Evolutionary conservation across 2,888 invertebrate species (phyloP).

Genomic region (Philopedon plagiatum): DNA sequence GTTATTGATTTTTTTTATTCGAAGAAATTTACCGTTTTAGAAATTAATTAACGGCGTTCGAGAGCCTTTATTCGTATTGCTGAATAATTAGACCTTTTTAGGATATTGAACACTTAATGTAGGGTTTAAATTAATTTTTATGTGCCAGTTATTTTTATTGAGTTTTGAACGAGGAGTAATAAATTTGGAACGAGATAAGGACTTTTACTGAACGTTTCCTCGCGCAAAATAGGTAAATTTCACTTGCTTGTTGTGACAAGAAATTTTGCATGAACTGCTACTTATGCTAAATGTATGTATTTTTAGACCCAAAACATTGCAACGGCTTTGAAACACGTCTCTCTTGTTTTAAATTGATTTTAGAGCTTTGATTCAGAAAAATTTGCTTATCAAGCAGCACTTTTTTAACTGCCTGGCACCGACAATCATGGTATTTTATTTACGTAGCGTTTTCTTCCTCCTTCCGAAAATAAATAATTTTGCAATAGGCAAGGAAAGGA

Average conservation of each 20-base stretch:
- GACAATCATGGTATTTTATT: not conserved
- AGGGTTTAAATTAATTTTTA: conserved; percentile 17
- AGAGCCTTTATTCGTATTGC: conserved; percentile 11
- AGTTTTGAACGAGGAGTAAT: not conserved
- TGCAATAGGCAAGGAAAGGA: not conserved
- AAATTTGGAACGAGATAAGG: too few relatives aligned
- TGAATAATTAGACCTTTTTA: conserved; percentile 22
- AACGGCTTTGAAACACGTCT: too few relatives aligned
- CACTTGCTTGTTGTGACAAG: too few relatives aligned
- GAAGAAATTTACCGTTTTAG: conserved; percentile 9
- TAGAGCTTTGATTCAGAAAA: too few relatives aligned
- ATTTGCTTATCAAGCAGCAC: not conserved
- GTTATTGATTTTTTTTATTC: not conserved
- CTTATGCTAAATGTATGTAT: too few relatives aligned
- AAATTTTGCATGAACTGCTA: too few relatives aligned
- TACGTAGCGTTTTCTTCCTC: not conserved
- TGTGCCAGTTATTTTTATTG: conserved; percentile 8
- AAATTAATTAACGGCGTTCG: conserved; percentile 18
- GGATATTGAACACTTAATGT: conserved; percentile 14
- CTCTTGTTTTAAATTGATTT: too few relatives aligned
- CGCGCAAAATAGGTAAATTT: too few relatives aligned
- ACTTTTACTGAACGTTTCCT: too few relatives aligned
- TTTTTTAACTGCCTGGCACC: not conserved
- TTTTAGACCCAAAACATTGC: too few relatives aligned
- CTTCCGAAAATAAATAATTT: conserved; percentile 10